These are phyloP conservation scores for Neodiprion pinetum DNA, from an alignment of 1,140 invertebrate genomes.

Conservation along the genomic window DNA sequence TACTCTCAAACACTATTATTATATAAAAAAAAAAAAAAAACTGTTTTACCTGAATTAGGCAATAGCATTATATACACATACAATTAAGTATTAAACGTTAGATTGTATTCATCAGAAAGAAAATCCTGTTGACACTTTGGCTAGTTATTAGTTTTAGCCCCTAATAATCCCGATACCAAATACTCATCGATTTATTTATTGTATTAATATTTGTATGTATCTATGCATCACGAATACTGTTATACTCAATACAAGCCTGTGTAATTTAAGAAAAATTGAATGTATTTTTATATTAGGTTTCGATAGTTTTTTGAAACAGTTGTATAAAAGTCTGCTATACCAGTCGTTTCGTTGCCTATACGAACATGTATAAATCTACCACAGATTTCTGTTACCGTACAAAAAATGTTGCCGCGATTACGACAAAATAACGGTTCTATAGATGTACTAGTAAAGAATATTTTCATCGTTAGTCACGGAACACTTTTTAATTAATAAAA, in stretches of 20 bases:
- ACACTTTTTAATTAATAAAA: no score
- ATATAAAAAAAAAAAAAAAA: conserved; percentile 6
- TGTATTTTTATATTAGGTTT: no score
- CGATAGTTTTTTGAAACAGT: no score
- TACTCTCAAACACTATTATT: no score
- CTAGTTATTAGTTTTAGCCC: conserved; percentile 2
- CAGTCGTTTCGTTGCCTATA: no score
- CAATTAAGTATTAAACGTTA: background rate
- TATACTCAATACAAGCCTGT: background rate
- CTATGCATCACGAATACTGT: background rate
- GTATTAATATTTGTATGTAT: background rate
- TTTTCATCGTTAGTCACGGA: no score
- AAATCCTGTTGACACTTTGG: background rate
- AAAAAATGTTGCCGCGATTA: no score
- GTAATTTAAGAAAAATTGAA: background rate
- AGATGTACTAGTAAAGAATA: no score
- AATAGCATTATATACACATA: background rate
- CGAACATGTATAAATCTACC: no score
- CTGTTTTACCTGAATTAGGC: background rate
- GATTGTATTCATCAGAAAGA: background rate
- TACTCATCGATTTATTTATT: conserved; percentile 17
- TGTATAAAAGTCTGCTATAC: no score
- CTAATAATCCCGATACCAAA: conserved; percentile 17
- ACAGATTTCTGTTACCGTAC: no score
- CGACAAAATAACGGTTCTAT: no score